Base-by-base conservation (phyloP, 2,113 vertebrate genomes). In the Sceloporus undulatus region DNA sequence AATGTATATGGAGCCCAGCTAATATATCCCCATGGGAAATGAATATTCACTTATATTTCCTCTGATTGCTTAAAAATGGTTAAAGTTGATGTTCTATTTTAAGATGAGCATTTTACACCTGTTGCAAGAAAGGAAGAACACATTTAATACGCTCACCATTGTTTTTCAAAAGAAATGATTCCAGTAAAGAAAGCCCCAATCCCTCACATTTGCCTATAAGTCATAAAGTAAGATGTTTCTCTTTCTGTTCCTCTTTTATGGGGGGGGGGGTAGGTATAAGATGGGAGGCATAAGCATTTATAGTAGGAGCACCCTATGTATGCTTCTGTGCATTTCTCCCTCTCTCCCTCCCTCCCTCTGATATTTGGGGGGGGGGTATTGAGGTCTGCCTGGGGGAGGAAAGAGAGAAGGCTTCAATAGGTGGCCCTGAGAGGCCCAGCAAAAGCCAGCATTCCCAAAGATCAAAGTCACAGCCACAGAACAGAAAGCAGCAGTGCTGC, bases 391-490 rank as follows among this genome's bases (percentile, higher is more conserved):
- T 66, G 52, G 76, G 40, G 14, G 40, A 85, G 42, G 82, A 77
- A 38, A 40, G 90, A 65, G 7, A 89, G 75, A 68, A 62, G 82
- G 89, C 88, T 90, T 95, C 87, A 94, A 93, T 88, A 86, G 89
- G 87, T 79, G 42, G 70, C 85, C 84, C 89, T 81, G 9, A 83
- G 86, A 87, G 89, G 88, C 56, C 85, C 75, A 54, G 91, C 79
- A 68, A 91, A 93, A 92, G 86, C 88, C 91, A 92, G 90, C 79
- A 85, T 91, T 90, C 77, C 66, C 40, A 34, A 88, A 93, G 94
- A 95, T 96, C 95, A 95, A 96, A 96, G 94, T 88, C 93, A 78
- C 90, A 91, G 91, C 84, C 89, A 91, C 59, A 85, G 87, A 91
- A 91, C 84, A 90, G 77, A 94, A 82, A 90, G 90, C 59, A 27